phyloP scores from a whole-genome alignment of 2,888 invertebrate species.

The Archips xylosteana region DNA sequence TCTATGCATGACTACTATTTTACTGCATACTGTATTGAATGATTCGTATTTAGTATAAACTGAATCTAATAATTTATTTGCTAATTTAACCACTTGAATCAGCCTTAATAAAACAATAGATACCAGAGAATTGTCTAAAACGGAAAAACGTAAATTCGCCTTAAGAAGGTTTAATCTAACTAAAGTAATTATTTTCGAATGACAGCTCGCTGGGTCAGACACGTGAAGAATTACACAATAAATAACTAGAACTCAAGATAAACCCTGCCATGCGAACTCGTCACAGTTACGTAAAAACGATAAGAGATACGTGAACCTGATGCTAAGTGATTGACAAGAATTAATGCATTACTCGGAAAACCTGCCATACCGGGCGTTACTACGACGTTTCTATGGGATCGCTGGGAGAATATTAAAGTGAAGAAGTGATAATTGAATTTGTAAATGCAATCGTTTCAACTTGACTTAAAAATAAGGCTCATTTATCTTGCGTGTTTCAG shows the following conservation, averaged over 20 bases:
- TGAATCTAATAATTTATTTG: neutral
- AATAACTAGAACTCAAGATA: slow-evolving; percentile 25
- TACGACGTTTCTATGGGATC: slow-evolving; percentile 45
- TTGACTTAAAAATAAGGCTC: slow-evolving; percentile 8
- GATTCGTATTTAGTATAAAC: too few species aligned
- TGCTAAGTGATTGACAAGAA: slow-evolving; percentile 47
- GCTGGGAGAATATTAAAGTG: slow-evolving; percentile 32
- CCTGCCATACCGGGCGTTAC: slow-evolving; percentile 45
- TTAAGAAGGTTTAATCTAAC: neutral
- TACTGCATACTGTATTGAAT: too few species aligned
- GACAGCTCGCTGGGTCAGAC: neutral
- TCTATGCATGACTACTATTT: too few species aligned
- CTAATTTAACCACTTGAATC: neutral
- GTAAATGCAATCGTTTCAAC: slow-evolving; percentile 19
- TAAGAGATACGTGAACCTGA: slow-evolving; percentile 52
- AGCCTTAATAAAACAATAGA: neutral
- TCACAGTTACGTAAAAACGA: slow-evolving; percentile 33
- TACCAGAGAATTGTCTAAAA: neutral
- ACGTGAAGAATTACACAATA: slow-evolving; percentile 24
- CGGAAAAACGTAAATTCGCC: neutral
- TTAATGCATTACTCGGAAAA: slow-evolving; percentile 50
- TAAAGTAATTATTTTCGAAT: slow-evolving; percentile 15
- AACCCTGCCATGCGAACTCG: slow-evolving; percentile 21
- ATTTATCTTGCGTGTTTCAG: slow-evolving; percentile 10
- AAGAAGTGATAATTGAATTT: slow-evolving; percentile 40